These are phyloP conservation scores for Dascyllus trimaculatus DNA, from an alignment of 2,113 vertebrate genomes.

Conservation along the genomic window DNA sequence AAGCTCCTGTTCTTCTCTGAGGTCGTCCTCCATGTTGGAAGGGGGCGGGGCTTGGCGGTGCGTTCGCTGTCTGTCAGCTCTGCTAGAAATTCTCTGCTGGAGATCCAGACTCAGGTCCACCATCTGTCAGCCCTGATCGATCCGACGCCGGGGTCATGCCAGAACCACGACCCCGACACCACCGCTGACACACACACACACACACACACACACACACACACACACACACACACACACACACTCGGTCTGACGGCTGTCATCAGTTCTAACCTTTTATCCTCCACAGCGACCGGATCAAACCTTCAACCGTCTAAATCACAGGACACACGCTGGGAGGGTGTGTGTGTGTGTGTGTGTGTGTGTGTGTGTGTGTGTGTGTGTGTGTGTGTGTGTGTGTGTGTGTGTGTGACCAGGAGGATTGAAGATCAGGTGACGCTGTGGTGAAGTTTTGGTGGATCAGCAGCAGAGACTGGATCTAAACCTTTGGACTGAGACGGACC, in stretches of 20 bases:
- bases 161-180: slow-evolving; percentile 60
- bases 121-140: slow-evolving; percentile 80
- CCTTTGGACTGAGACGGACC: too few species aligned
- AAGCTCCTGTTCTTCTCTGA: too few species aligned
- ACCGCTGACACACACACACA: slow-evolving; percentile 44
- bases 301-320: neutral
- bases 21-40: too few species aligned
- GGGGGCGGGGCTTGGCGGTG: slow-evolving; percentile 5
- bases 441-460: too few species aligned
- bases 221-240: slow-evolving; percentile 40
- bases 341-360: too few species aligned
- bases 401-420: too few species aligned
- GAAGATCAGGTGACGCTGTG: neutral
- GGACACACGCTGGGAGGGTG: neutral
- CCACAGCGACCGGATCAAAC: slow-evolving; percentile 10
- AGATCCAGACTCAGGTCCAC: slow-evolving; percentile 68
- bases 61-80: slow-evolving; percentile 57
- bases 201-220: neutral
- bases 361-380: slow-evolving; percentile 33
- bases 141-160: slow-evolving; percentile 59
- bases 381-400: neutral
- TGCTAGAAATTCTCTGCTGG: slow-evolving; percentile 70
- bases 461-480: too few species aligned
- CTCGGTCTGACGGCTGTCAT: too few species aligned
- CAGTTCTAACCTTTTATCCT: slow-evolving; percentile 28